phyloP scores from a whole-genome alignment of 2,888 invertebrate species.

The Pandemis heparana region DNA sequence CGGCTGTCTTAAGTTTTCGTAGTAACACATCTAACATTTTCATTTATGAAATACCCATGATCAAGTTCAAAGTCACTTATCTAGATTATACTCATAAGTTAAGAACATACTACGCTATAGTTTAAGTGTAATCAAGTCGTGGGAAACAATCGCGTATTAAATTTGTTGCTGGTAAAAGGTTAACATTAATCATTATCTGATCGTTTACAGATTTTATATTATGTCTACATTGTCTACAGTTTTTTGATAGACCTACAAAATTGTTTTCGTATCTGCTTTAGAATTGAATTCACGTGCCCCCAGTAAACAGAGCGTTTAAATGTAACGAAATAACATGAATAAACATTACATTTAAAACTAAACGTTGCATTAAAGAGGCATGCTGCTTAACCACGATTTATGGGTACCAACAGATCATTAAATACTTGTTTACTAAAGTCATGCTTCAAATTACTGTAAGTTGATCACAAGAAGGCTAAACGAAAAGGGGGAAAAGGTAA shows the following conservation, averaged over 20 bases:
- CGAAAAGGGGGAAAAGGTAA: not conserved
- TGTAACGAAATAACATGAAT: slow-evolving; percentile 23
- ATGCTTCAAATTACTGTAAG: not conserved
- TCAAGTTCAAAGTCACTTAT: slow-evolving; percentile 33
- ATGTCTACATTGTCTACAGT: not conserved
- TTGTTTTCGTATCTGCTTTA: not conserved
- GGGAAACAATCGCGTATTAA: slow-evolving; percentile 26
- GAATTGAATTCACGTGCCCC: not conserved
- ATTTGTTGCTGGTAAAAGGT: slow-evolving; percentile 1
- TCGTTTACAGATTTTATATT: not conserved
- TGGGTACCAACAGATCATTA: not conserved
- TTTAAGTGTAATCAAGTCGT: slow-evolving; percentile 26
- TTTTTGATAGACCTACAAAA: too few relatives aligned
- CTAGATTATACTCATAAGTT: not conserved
- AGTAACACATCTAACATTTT: too few relatives aligned
- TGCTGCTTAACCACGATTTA: not conserved
- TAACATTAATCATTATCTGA: slow-evolving; percentile 11
- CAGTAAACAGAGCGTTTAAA: slow-evolving; percentile 26
- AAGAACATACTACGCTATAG: not conserved
- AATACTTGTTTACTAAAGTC: not conserved
- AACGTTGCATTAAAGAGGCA: slow-evolving; percentile 3
- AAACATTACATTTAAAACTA: not conserved
- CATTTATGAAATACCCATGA: not conserved
- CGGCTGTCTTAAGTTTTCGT: too few relatives aligned
- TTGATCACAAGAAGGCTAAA: not conserved